Conservation (phyloP, 2,888 invertebrate species). For the Artemia sp. region DNA sequence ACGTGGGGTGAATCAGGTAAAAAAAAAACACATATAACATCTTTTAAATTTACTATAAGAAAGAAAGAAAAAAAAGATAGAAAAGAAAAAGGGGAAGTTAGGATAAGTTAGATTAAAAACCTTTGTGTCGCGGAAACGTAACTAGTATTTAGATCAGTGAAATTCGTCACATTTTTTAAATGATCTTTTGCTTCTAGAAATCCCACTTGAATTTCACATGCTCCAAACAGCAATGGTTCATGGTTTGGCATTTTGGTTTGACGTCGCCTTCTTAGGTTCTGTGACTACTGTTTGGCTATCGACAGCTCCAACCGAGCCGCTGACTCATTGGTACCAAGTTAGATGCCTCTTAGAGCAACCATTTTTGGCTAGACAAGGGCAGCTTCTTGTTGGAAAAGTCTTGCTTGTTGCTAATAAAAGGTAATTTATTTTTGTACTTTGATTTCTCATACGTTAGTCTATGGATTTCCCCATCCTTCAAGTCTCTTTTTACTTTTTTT, state of each 20-base stretch:
- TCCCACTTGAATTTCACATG: conserved; percentile 81
- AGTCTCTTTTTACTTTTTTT: too few relatives aligned
- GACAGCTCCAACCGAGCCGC: conserved; percentile 88
- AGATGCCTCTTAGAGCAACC: conserved; percentile 85
- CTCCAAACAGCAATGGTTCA: conserved; percentile 53
- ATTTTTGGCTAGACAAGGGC: conserved; percentile 83
- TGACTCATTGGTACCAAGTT: conserved; percentile 99
- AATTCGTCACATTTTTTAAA: background rate
- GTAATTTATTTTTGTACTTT: conserved; percentile 31
- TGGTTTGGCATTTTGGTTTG: conserved; percentile 98
- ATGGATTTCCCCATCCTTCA: too few relatives aligned
- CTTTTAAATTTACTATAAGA: too few relatives aligned
- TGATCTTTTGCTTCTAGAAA: conserved; percentile 39
- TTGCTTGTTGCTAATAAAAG: conserved; percentile 78
- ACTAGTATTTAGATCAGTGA: background rate
- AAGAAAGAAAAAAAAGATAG: too few relatives aligned
- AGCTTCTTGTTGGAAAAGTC: conserved; percentile 69
- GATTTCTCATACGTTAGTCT: too few relatives aligned
- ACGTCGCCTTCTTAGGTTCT: conserved; percentile 84
- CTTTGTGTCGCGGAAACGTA: background rate
- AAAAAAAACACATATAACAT: too few relatives aligned
- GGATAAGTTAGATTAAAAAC: too few relatives aligned
- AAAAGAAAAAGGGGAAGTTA: too few relatives aligned
- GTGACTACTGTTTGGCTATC: conserved; percentile 87
- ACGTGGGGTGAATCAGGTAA: too few relatives aligned